A percentile compares a stretch with the other conserved stretches of the same genome.
Conservation (phyloP, 2,888 invertebrate genomes). For the Polyommatus icarus region DNA sequence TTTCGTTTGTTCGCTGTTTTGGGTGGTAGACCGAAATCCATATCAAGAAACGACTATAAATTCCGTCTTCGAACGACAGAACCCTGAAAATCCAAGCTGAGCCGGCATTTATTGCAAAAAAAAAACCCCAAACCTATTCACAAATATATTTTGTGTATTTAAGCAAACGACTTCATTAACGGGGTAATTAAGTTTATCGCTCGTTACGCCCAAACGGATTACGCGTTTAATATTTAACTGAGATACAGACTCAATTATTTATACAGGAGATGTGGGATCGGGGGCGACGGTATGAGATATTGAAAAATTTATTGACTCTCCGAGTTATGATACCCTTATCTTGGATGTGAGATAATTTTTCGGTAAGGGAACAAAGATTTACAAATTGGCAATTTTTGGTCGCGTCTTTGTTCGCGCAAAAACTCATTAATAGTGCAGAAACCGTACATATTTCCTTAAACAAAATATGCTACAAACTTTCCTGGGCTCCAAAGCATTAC, state of each 20-base stretch:
- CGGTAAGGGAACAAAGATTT: too few species aligned
- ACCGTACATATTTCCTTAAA: too few species aligned
- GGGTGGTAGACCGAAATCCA: too few species aligned
- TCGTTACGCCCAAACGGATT: constrained; percentile 4
- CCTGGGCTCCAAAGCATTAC: too few species aligned
- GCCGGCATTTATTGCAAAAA: not conserved
- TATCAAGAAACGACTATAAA: too few species aligned
- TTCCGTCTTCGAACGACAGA: too few species aligned
- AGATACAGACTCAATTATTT: not conserved
- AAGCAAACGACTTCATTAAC: not conserved
- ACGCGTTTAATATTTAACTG: constrained; percentile 7
- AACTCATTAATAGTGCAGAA: too few species aligned
- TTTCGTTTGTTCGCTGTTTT: too few species aligned
- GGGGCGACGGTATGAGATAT: not conserved
- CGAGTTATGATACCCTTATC: not conserved
- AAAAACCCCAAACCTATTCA: not conserved
- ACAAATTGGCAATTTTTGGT: too few species aligned
- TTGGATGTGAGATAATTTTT: not conserved
- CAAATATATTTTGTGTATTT: not conserved
- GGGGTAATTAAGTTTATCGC: constrained; percentile 11
- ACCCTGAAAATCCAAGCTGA: too few species aligned
- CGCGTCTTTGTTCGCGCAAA: too few species aligned
- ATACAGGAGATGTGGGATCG: not conserved
- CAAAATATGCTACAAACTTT: too few species aligned
- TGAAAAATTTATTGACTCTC: not conserved